Conservation (phyloP, 2,888 invertebrate species). For the Drosophila diplacantha region DNA sequence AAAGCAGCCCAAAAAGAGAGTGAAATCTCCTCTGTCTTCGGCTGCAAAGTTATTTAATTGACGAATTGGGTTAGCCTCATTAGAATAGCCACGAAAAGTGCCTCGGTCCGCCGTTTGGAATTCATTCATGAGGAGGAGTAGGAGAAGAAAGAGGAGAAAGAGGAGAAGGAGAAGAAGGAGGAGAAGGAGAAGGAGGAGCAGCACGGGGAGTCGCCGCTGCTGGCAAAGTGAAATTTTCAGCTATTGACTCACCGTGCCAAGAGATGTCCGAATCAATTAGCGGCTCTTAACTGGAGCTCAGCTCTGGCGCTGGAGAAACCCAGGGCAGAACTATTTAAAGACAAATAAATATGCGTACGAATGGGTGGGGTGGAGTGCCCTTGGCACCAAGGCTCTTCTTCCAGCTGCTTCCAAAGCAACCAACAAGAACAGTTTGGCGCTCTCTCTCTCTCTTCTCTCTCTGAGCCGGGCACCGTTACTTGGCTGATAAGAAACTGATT, state of each 20-base stretch:
- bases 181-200: background rate
- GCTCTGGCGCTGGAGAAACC: constrained; percentile 37
- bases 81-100: constrained; percentile 43
- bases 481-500: background rate
- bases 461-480: background rate
- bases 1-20: constrained; percentile 34
- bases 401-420: background rate
- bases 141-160: background rate
- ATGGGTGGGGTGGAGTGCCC: background rate
- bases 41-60: constrained; percentile 62
- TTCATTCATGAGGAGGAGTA: constrained; percentile 16
- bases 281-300: constrained; percentile 41
- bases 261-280: constrained; percentile 43
- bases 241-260: constrained; percentile 58
- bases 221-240: constrained; percentile 62
- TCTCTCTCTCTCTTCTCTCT: background rate
- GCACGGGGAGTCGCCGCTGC: constrained; percentile 24
- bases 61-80: constrained; percentile 35
- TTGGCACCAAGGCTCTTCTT: background rate
- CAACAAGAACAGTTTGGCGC: background rate
- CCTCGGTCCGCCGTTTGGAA: background rate
- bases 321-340: constrained; percentile 24
- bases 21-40: constrained; percentile 54
- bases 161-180: background rate
- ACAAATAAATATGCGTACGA: constrained; percentile 2